A percentile compares a stretch with the other conserved stretches of the same genome.
These are phyloP conservation scores for Watsonalla cultraria DNA, from an alignment of 2,888 invertebrate genomes.

Conservation along the genomic window DNA sequence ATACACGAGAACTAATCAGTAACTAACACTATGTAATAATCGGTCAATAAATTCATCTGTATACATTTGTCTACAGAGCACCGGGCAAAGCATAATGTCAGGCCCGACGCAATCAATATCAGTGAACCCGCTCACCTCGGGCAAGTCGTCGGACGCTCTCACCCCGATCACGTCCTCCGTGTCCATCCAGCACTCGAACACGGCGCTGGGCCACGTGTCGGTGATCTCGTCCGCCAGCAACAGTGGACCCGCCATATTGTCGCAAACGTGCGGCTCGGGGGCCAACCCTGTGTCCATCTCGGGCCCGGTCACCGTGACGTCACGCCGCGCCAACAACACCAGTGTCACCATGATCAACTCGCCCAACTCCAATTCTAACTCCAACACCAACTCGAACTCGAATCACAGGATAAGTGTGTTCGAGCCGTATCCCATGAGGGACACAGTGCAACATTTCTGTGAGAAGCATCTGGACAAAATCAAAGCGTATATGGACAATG, in stretches of 20 bases:
- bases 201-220: constrained; percentile 59
- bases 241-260: constrained; percentile 20
- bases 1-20: background rate
- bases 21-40: background rate
- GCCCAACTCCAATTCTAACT: constrained; percentile 19
- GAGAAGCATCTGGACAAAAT: constrained; percentile 96
- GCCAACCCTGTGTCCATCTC: constrained; percentile 59
- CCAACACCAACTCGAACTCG: constrained; percentile 23
- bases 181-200: constrained; percentile 61
- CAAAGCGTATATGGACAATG: constrained; percentile 92
- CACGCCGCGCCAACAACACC: constrained; percentile 84
- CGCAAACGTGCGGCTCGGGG: constrained; percentile 24
- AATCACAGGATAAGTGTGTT: constrained; percentile 87
- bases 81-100: constrained; percentile 49
- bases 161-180: constrained; percentile 48
- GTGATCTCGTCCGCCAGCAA: constrained; percentile 29
- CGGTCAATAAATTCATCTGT: background rate
- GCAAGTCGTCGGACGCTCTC: constrained; percentile 62
- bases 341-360: constrained; percentile 86
- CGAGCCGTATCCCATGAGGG: constrained; percentile 94
- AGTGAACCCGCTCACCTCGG: constrained; percentile 54
- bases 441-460: constrained; percentile 96
- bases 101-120: constrained; percentile 60
- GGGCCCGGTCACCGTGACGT: constrained; percentile 81
- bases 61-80: constrained; percentile 31